Base-by-base conservation (phyloP, 2,797 vertebrate species). In the Tokudaia tokunoshimensis region DNA sequence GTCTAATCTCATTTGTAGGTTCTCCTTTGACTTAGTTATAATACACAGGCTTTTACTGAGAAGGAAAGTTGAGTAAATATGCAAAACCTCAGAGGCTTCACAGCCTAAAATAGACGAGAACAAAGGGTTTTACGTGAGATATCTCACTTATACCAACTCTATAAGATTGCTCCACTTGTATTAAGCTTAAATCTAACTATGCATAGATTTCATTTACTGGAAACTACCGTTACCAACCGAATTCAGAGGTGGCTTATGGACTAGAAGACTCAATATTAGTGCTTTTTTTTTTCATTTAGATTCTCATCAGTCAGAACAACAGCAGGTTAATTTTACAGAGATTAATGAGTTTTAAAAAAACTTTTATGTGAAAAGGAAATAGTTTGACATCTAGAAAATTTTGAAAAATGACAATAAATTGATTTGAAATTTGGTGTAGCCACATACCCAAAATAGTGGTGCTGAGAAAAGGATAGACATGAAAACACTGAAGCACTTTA, bases 381-480 rank as follows among this genome's bases (percentile, higher is more conserved):
- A 41, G 55, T 92, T 70, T 44, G 89, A 50, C 75, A 85, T 50
- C 52, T 55, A 88, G 75, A 65, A 95, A 82, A 61, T 79, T 74
- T 96, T 88, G n/a, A 19, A 89, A 95, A 91, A 91, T 70, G 75
- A 76, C 59, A 89, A 12, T 37, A 84, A 24, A 94, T 75, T 95
- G 61, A 87, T 63, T 82, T 92, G 50, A 94, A 79, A 70, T 57
- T 50, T 3, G 82, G 0, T 75, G 70, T 79, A 91, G 9, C 29
- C 65, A 93, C 31, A 50, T 29, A 84, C 79, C 57, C 17, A 59
- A 55, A 92, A 47, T 65, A 59, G 3, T 81, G 92, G 70, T 52
- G 75, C 41, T 50, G 44, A 24, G 94, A 37, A 93, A 78, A 83
- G 67, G 80, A 41, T 37, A 75, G 81, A 86, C 9, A 55, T 29